Conservation (phyloP, 2,888 invertebrate genomes). For the Periphyllus acericola region DNA sequence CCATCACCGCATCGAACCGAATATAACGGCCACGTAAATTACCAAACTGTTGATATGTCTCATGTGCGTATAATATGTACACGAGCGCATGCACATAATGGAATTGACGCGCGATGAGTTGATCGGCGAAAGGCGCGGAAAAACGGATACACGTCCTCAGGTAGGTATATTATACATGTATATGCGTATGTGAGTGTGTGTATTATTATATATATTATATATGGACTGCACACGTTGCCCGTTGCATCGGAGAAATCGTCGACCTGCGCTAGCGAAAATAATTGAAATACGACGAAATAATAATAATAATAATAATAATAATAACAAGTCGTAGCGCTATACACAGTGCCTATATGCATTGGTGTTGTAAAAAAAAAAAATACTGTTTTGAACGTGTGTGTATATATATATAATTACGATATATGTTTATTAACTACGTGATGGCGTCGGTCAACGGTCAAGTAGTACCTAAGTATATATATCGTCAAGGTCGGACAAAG, state of each 20-base stretch:
- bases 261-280: slow-evolving; percentile 23
- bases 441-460: slow-evolving; percentile 51
- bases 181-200: neutral
- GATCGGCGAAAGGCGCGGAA: neutral
- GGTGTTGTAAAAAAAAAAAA: slow-evolving; percentile 29
- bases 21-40: neutral
- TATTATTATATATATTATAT: neutral
- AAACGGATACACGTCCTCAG: neutral
- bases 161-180: too few relatives aligned
- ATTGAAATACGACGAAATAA: slow-evolving; percentile 36
- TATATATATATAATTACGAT: slow-evolving; percentile 12
- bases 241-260: slow-evolving; percentile 14
- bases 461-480: neutral
- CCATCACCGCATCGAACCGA: too few relatives aligned
- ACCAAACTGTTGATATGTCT: slow-evolving; percentile 12
- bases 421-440: slow-evolving; percentile 36
- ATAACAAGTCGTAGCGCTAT: neutral
- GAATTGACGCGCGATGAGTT: neutral
- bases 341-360: neutral
- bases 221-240: neutral
- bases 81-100: neutral
- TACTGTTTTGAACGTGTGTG: neutral
- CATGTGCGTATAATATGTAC: neutral
- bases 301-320: neutral
- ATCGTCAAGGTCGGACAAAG: slow-evolving; percentile 43